Conservation (phyloP, 2,113 vertebrate species). For the Collichthys lucidus region DNA sequence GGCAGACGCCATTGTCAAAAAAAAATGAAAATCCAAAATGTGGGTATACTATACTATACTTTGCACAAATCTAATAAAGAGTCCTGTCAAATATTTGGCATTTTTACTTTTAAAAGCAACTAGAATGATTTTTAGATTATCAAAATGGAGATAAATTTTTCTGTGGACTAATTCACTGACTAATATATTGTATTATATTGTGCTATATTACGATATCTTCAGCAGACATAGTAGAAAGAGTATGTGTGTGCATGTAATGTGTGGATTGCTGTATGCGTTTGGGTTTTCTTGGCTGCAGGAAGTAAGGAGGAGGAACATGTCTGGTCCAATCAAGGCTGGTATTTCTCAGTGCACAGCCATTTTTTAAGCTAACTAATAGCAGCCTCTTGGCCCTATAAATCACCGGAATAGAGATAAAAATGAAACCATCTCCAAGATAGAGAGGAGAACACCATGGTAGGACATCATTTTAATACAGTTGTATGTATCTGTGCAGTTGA, state of each 20-base stretch:
- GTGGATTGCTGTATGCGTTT: conserved; percentile 26
- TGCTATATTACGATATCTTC: no score
- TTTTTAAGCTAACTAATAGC: conserved; percentile 77
- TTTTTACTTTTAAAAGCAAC: no score
- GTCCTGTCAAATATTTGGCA: no score
- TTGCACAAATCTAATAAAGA: no score
- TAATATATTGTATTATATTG: no score
- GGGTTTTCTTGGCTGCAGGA: conserved; percentile 32
- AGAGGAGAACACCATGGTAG: conserved; percentile 56
- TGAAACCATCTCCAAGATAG: conserved; percentile 76
- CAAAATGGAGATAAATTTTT: no score
- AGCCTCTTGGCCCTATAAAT: conserved; percentile 71
- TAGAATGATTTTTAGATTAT: no score
- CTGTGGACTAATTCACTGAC: no score
- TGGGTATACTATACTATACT: no score
- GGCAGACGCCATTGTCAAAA: background rate
- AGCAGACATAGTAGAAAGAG: background rate
- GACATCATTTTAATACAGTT: conserved; percentile 70
- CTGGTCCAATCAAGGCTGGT: conserved; percentile 64
- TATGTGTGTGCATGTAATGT: background rate
- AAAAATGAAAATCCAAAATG: background rate
- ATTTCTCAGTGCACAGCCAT: conserved; percentile 65
- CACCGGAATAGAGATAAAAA: conserved; percentile 72
- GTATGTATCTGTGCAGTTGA: conserved; percentile 19
- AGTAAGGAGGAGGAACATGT: conserved; percentile 53